Evolutionary conservation across 2,797 vertebrate genomes (phyloP).

Genomic region (Tenualosa ilisha): DNA sequence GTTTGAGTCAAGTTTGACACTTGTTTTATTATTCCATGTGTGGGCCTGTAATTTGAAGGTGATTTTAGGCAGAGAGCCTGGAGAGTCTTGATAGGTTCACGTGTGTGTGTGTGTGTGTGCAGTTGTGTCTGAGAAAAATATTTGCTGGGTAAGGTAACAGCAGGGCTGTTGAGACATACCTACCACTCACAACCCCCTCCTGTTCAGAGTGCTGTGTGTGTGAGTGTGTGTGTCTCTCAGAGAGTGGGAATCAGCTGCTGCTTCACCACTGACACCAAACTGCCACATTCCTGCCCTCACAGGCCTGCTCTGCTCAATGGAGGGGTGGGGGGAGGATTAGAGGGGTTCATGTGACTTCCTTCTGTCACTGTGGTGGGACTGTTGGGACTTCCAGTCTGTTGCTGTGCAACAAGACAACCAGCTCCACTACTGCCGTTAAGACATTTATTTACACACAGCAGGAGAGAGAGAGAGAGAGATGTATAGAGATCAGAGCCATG

Average conservation of each 20-base stretch:
- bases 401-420: slow-evolving; percentile 3
- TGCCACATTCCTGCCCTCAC: slow-evolving; percentile 53
- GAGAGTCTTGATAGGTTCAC: neutral
- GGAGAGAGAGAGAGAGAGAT: neutral
- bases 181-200: neutral
- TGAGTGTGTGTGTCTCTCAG: neutral
- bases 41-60: neutral
- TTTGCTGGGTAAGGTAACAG: slow-evolving; percentile 8
- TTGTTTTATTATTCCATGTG: too few species aligned
- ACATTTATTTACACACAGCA: neutral
- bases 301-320: neutral
- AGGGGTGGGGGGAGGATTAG: neutral
- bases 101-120: neutral
- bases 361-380: slow-evolving; percentile 22
- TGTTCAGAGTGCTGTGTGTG: neutral
- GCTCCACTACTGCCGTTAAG: neutral
- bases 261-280: slow-evolving; percentile 45
- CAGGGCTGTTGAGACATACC: slow-evolving; percentile 19
- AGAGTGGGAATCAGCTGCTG: slow-evolving; percentile 50
- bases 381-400: neutral
- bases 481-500: neutral
- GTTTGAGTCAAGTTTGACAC: neutral
- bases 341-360: slow-evolving; percentile 39
- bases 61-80: neutral
- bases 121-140: slow-evolving; percentile 9